Conservation (phyloP, 2,113 vertebrate species). For the Crotalus helleri region DNA sequence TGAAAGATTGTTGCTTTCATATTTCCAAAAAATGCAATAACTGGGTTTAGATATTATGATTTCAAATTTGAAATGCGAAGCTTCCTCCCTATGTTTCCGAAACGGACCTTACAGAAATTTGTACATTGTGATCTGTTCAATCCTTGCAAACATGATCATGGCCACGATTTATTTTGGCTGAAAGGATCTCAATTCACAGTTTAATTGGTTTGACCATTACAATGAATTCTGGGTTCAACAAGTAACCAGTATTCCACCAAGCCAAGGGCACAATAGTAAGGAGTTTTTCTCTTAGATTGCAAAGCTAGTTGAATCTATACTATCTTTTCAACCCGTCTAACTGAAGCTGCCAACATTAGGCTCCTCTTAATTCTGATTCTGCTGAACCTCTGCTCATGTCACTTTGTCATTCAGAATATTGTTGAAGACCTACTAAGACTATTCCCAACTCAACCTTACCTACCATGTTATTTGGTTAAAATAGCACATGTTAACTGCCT, state of each 20-base stretch:
- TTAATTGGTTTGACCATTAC: background rate
- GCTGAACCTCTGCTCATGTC: background rate
- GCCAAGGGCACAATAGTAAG: background rate
- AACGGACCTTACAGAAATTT: background rate
- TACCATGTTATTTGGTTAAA: background rate
- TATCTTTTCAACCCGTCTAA: background rate
- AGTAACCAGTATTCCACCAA: background rate
- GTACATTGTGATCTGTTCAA: background rate
- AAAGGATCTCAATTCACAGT: background rate
- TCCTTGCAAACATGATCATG: background rate
- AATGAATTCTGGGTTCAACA: background rate
- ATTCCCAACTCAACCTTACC: background rate
- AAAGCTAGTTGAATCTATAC: background rate
- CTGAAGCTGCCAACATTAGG: background rate
- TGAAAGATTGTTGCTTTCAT: background rate
- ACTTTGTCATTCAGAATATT: background rate
- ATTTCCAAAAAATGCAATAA: background rate
- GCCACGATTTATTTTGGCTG: background rate
- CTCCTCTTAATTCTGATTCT: background rate
- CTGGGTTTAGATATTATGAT: background rate
- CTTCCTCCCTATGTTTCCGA: background rate
- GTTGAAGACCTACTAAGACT: background rate
- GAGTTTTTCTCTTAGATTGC: background rate
- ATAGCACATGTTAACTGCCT: background rate
- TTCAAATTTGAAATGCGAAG: background rate